Base-by-base conservation (phyloP, 53 echinoderm and acorn worm genomes). In the Astropecten irregularis region DNA sequence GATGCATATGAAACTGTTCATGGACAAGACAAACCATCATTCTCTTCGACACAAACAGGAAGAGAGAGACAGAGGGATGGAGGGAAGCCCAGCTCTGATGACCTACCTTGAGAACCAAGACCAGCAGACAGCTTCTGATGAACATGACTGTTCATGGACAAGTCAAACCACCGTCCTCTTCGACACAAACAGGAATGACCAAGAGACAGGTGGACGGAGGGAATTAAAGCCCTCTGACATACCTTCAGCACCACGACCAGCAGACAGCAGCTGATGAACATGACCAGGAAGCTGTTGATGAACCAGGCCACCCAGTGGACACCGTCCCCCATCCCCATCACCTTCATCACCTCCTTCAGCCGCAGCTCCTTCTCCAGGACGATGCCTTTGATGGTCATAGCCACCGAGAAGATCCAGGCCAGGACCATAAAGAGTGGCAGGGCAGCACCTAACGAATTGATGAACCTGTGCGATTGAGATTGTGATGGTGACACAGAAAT, bases 271-370 rank as follows among this genome's bases (percentile, higher is more conserved):
- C 97, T 97, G 37, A 85, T 34, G 38, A 89, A 84, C 97, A 97
- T 97, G 59, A 94, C 76, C 27, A 85, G 38, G 46, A 97, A 91
- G 73, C 94, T 94, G 69, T 97, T 89, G 23, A 97, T 94, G 63
- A 97, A 92, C 97, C 97, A 97, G 22, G 97, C 97, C 49, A 88
- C 50, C 97, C 97, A 97, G 76, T 97, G 97, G 2, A 97, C 97
- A 11, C 90, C 97, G 72, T 99, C 94, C 16, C 92, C 88, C 37
- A 99, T 90, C 9, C 99, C 99, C 99, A 99, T 99, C 61, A 99
- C 99, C 71, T 99, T 99, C 99, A 99, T 99, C 34, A 99, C 99
- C 52, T 99, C 99, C 84, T 99, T 99, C 3, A 99, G 87, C 30
- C 99, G 90, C 4, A 86, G 86, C 82, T 99, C 99, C 86, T 99